Percentiles rank a stretch among this genome's conserved stretches.
These are phyloP conservation scores for Pseudobourletiella spinata DNA, from an alignment of 1,140 invertebrate species.

Conservation along the genomic window DNA sequence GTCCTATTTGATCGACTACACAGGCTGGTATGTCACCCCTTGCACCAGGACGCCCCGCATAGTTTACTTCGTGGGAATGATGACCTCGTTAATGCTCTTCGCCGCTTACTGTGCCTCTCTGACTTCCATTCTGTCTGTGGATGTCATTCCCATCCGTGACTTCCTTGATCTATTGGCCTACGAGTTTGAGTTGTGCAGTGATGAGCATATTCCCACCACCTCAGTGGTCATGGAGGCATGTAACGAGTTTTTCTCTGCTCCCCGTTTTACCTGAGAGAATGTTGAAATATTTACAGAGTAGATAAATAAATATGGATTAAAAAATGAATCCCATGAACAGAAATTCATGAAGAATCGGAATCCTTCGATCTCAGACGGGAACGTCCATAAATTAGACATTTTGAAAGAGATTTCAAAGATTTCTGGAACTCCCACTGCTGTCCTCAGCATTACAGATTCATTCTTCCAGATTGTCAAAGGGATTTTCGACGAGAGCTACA, in stretches of 20 bases:
- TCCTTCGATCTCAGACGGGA: too few species aligned
- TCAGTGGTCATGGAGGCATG: too few species aligned
- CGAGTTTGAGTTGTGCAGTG: slow-evolving; percentile 11
- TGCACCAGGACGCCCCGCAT: neutral
- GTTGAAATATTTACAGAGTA: too few species aligned
- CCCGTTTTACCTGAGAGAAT: too few species aligned
- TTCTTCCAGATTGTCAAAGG: neutral
- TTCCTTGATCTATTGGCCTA: slow-evolving; percentile 10
- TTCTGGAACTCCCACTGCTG: too few species aligned
- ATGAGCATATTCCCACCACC: neutral
- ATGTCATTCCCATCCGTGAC: slow-evolving; percentile 10
- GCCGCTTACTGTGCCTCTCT: slow-evolving; percentile 7
- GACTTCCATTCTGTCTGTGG: slow-evolving; percentile 7
- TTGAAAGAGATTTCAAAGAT: too few species aligned
- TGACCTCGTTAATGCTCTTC: neutral
- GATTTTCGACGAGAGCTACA: neutral
- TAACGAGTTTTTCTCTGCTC: too few species aligned
- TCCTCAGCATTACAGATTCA: neutral
- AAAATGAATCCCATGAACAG: too few species aligned
- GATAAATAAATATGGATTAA: too few species aligned
- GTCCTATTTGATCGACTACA: too few species aligned
- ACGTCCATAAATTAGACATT: too few species aligned
- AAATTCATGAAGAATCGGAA: too few species aligned
- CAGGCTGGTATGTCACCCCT: slow-evolving; percentile 13
- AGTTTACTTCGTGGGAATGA: neutral